These are phyloP conservation scores for Antheraea assamensis DNA, from an alignment of 2,888 invertebrate species.

Conservation along the genomic window DNA sequence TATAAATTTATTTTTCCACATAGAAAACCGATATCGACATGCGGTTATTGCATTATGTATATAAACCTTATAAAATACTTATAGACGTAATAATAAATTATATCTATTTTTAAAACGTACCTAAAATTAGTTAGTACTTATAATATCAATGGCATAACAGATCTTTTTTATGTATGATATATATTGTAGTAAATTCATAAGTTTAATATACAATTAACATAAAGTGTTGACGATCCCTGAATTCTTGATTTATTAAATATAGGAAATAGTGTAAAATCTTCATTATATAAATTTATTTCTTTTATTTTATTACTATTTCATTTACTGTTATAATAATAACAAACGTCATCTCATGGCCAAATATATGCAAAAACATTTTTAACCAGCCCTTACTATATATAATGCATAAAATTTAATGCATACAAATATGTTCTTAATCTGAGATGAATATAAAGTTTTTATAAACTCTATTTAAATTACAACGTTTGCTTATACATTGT, in stretches of 20 bases:
- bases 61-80: constrained; percentile 35
- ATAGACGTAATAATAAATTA: constrained; percentile 60
- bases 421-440: too few species aligned
- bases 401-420: too few species aligned
- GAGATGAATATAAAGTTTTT: too few species aligned
- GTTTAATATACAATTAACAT: constrained; percentile 13
- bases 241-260: background rate
- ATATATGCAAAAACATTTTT: too few species aligned
- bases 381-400: too few species aligned
- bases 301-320: background rate
- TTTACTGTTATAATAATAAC: too few species aligned
- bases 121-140: constrained; percentile 54
- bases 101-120: constrained; percentile 38
- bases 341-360: too few species aligned
- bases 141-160: constrained; percentile 71
- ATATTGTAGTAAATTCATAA: constrained; percentile 17
- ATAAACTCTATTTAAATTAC: too few species aligned
- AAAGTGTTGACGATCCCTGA: background rate
- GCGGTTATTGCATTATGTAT: constrained; percentile 29
- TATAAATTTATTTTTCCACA: constrained; percentile 35
- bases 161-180: constrained; percentile 46
- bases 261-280: background rate
- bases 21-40: constrained; percentile 51
- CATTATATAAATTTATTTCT: background rate
- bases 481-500: too few species aligned